Evolutionary conservation across 1,140 invertebrate genomes (phyloP).

Genomic region (Streblospio benedicti): DNA sequence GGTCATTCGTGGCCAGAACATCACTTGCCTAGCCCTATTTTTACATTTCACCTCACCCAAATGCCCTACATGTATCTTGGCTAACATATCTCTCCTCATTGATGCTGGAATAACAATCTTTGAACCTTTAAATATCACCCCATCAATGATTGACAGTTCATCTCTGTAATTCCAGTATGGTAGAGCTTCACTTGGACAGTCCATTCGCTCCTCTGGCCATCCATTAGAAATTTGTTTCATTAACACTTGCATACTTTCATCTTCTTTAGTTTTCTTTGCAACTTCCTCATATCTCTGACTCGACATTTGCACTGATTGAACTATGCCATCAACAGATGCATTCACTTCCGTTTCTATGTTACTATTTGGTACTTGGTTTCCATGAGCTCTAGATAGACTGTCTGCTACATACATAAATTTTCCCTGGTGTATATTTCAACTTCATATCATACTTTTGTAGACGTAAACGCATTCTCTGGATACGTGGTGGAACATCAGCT

Average conservation of each 20-base stretch:
- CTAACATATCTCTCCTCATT: constrained; percentile 17
- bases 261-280: too few species aligned
- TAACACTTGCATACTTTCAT: too few species aligned
- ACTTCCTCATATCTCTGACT: too few species aligned
- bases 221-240: too few species aligned
- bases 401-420: constrained; percentile 45
- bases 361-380: too few species aligned
- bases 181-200: not conserved
- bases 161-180: constrained; percentile 20
- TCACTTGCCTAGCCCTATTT: constrained; percentile 8
- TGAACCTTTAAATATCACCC: constrained; percentile 21
- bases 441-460: constrained; percentile 45
- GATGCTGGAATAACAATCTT: constrained; percentile 19
- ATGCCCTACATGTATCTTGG: constrained; percentile 20
- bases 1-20: constrained; percentile 26
- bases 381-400: constrained; percentile 20
- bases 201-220: too few species aligned
- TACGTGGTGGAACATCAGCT: constrained; percentile 34
- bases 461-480: constrained; percentile 46
- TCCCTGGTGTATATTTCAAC: constrained; percentile 36
- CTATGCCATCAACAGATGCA: too few species aligned
- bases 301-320: too few species aligned
- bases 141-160: constrained; percentile 19
- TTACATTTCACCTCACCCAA: constrained; percentile 22
- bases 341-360: too few species aligned